phyloP scores from a whole-genome alignment of 2,113 vertebrate genomes.

The Microcebus griseorufus region DNA sequence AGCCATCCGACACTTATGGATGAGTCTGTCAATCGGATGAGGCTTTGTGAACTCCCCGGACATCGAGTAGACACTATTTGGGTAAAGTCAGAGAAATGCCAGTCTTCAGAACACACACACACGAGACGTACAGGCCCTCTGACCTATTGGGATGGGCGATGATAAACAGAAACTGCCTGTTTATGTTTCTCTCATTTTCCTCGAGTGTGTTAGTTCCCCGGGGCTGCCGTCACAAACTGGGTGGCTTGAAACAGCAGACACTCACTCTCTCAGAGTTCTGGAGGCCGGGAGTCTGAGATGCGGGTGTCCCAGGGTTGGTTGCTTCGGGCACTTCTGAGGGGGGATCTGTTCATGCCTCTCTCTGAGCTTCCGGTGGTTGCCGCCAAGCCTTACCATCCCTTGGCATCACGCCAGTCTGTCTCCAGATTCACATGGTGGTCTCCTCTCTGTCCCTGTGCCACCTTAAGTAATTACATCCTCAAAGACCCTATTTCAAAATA shows the following conservation, averaged over 20 bases:
- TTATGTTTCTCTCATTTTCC: background rate
- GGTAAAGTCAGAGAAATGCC: background rate
- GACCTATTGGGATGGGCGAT: background rate
- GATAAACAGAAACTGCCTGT: background rate
- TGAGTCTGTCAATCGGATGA: background rate
- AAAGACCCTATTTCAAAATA: background rate
- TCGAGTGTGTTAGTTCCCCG: background rate
- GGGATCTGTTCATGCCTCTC: too few species aligned
- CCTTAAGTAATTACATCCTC: background rate
- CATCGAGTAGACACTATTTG: background rate
- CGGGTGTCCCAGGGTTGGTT: background rate
- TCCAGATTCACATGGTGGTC: too few species aligned
- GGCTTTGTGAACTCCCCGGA: background rate
- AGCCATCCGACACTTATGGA: background rate
- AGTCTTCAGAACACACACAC: background rate
- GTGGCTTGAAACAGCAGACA: background rate
- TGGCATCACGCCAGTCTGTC: rapidly evolving
- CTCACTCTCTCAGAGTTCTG: too few species aligned
- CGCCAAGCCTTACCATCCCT: background rate
- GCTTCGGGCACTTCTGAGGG: background rate
- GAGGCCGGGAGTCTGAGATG: background rate
- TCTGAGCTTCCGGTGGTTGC: background rate
- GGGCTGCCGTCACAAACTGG: background rate
- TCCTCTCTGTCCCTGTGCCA: background rate
- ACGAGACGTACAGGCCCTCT: background rate